Conservation (phyloP, 2,113 vertebrate species). For the Desmodus rotundus region DNA sequence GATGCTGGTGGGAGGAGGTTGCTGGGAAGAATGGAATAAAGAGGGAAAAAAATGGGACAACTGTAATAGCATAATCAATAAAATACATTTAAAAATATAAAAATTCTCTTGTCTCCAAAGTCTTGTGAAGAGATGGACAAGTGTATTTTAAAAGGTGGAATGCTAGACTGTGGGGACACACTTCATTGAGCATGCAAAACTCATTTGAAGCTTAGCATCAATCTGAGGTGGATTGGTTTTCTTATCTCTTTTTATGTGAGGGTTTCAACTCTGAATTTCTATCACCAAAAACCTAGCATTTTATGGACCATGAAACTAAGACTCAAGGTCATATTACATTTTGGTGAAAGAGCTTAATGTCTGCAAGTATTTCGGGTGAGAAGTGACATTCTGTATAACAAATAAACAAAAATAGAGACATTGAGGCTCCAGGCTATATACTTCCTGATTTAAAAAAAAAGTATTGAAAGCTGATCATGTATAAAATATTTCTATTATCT, state of each 20-base stretch:
- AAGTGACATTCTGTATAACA: neutral
- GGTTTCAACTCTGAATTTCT: neutral
- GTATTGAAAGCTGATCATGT: neutral
- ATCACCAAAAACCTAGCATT: neutral
- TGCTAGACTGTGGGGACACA: neutral
- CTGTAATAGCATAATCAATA: too few relatives aligned
- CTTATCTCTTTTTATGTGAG: constrained; percentile 39
- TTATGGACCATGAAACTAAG: constrained; percentile 2
- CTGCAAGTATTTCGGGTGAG: neutral
- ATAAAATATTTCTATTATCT: neutral
- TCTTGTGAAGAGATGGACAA: constrained; percentile 37
- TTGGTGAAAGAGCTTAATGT: neutral
- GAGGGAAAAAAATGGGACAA: too few relatives aligned
- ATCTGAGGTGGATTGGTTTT: neutral
- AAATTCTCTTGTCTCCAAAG: neutral
- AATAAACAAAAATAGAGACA: neutral
- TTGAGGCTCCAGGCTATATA: neutral
- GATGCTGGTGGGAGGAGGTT: too few relatives aligned
- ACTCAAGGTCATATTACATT: neutral
- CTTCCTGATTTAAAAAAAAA: neutral
- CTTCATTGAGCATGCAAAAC: neutral
- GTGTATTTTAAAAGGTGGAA: neutral
- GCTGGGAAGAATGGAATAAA: too few relatives aligned
- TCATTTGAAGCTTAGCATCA: neutral
- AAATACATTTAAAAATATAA: too few relatives aligned